phyloP scores from a whole-genome alignment of 2,797 vertebrate genomes.

The Argya squamiceps region DNA sequence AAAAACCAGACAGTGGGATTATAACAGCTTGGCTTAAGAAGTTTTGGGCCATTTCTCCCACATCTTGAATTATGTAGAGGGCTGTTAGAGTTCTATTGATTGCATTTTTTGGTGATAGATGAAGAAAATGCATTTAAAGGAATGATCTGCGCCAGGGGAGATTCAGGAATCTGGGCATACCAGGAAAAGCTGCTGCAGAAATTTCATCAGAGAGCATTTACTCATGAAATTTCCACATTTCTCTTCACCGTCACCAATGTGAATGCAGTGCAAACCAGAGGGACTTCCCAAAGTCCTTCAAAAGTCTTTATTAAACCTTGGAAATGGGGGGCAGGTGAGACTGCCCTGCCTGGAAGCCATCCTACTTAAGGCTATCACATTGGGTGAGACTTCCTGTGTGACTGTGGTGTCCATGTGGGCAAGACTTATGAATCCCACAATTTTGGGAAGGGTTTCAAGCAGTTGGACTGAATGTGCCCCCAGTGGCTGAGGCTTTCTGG shows the following conservation, averaged over 20 bases:
- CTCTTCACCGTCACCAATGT: background rate
- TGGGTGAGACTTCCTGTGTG: background rate
- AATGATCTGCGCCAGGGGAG: background rate
- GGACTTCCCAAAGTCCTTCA: background rate
- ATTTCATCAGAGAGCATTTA: background rate
- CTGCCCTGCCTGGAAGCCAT: background rate
- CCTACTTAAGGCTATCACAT: background rate
- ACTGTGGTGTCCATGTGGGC: accelerated
- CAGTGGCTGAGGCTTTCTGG: background rate
- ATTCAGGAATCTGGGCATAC: background rate
- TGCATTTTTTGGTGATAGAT: background rate
- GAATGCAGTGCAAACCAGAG: background rate
- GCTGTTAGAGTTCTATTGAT: background rate
- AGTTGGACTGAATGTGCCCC: accelerated
- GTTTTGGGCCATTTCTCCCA: background rate
- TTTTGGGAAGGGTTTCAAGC: background rate
- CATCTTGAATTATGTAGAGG: background rate
- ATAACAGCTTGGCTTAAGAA: background rate
- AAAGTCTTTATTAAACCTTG: background rate
- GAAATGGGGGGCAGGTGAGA: background rate
- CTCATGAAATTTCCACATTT: accelerated
- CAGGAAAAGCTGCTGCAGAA: background rate
- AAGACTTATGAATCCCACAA: accelerated
- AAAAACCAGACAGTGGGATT: background rate
- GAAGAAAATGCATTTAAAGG: background rate